Base-by-base conservation (phyloP, 2,888 invertebrate species). In the Spialia ferax region DNA sequence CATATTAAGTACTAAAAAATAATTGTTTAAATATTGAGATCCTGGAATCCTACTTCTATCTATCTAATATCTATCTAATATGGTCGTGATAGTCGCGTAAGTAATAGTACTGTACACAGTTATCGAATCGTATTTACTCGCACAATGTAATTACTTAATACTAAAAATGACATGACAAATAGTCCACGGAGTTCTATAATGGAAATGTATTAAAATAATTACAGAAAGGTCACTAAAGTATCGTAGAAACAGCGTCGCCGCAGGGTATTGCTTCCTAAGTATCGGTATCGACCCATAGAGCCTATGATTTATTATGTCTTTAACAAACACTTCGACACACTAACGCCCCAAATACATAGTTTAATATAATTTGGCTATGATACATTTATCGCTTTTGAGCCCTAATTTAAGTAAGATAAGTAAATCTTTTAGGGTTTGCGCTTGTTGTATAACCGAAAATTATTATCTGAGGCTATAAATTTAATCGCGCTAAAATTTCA, bases 281-380 rank as follows among this genome's bases (percentile, higher is more conserved):
- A 52, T 50, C 35, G 4, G 13, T 42, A 55, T 63, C 42, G 38
- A 55, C 13, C 42, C 38, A 42, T 42, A 26, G 48, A 61, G 20
- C 26, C 20, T 15, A 15, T 23, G 38, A 48, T 55, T 55, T 63
- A 55, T 54, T 26, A 52, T 38, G 54, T 42, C 26, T 38, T 35
- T 35, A 13, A 23, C 62, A n/a, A 38, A 52, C 22, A 52, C 23
- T 11, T 38, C 15, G 38, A 52, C 35, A 54, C 22, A 29, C 10
- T 35, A 13, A 61, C 26, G 26, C 52, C 20, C 10, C 18, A 20
- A 18, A 22, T n/a, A n/a, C n/a, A 18, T 54, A 63, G 13, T 26
- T 29, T 10, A 18, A 29, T 32, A 55, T 26, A 63, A 50, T 42
- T 15, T 42, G n/a, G n/a, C 15, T 13, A 15, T 42, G 7, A 15